Conservation (phyloP, 2,113 vertebrate species). For the Pholis gunnellus region DNA sequence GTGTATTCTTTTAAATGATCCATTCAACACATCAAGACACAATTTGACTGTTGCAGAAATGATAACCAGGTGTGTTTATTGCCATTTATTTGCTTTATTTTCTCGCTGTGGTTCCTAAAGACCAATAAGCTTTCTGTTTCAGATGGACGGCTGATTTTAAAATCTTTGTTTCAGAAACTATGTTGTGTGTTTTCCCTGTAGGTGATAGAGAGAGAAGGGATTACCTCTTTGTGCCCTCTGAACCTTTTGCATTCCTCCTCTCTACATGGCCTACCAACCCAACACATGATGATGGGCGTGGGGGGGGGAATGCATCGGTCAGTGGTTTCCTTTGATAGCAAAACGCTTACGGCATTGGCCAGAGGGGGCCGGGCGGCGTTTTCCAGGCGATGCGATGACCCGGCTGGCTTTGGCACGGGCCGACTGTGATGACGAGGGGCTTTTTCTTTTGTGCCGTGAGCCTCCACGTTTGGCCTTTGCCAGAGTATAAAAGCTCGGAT, state of each 20-base stretch:
- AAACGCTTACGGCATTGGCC: conserved; percentile 86
- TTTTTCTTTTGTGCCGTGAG: conserved; percentile 89
- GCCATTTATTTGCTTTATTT: not conserved
- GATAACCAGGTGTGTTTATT: not conserved
- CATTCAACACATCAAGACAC: not conserved
- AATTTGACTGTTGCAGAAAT: too few relatives aligned
- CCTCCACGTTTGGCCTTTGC: conserved; percentile 84
- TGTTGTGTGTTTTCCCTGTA: not conserved
- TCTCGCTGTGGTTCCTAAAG: not conserved
- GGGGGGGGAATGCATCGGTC: conserved; percentile 76
- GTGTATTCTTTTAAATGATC: not conserved
- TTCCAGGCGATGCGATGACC: conserved; percentile 85
- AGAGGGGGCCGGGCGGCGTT: conserved; percentile 72
- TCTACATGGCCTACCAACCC: conserved; percentile 32
- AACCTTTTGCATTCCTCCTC: conserved; percentile 5
- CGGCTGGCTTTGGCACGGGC: conserved; percentile 77
- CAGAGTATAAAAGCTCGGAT: conserved; percentile 90
- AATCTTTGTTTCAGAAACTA: not conserved
- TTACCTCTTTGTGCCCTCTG: conserved; percentile 15
- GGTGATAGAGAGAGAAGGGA: not conserved
- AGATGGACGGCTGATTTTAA: not conserved
- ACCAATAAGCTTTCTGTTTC: not conserved
- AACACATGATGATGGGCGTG: conserved; percentile 20
- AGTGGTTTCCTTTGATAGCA: conserved; percentile 87
- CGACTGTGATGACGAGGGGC: conserved; percentile 88